A percentile compares a stretch with the other conserved stretches of the same genome.
These are phyloP conservation scores for Diabrotica balteata DNA, from an alignment of 2,888 invertebrate species.

Conservation along the genomic window DNA sequence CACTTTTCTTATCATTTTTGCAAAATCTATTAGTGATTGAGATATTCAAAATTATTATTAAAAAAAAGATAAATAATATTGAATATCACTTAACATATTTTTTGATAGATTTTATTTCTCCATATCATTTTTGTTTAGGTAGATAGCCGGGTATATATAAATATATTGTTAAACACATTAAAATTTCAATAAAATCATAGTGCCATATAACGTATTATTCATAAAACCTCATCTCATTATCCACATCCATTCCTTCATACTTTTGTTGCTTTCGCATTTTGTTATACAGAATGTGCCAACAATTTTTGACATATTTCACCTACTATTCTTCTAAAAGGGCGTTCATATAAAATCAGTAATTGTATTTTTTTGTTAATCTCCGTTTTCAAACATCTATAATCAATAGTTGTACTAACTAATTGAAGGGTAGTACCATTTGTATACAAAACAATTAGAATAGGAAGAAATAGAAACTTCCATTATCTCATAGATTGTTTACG, in stretches of 20 bases:
- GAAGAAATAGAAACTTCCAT: too few relatives aligned
- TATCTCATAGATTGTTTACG: too few relatives aligned
- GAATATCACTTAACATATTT: background rate
- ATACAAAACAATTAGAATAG: too few relatives aligned
- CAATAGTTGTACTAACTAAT: too few relatives aligned
- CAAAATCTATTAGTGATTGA: background rate
- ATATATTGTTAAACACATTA: conserved; percentile 53
- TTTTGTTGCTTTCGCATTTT: conserved; percentile 17
- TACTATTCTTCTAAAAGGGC: background rate
- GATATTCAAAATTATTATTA: conserved; percentile 14
- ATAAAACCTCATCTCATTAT: conserved; percentile 38
- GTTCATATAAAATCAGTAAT: too few relatives aligned
- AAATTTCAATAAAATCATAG: conserved; percentile 61
- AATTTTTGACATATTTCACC: conserved; percentile 11
- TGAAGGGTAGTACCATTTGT: too few relatives aligned
- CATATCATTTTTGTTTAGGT: conserved; percentile 28
- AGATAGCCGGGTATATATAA: conserved; percentile 31
- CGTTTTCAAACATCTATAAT: too few relatives aligned
- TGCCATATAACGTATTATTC: conserved; percentile 60
- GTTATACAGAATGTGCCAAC: conserved; percentile 1
- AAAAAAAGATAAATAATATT: background rate
- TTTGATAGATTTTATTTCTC: conserved; percentile 21
- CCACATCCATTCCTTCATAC: conserved; percentile 32
- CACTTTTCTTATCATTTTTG: conserved; percentile 11
- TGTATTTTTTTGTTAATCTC: too few relatives aligned